Evolutionary conservation across 2,797 vertebrate genomes (phyloP).

Genomic region (Aldrovandia affinis): DNA sequence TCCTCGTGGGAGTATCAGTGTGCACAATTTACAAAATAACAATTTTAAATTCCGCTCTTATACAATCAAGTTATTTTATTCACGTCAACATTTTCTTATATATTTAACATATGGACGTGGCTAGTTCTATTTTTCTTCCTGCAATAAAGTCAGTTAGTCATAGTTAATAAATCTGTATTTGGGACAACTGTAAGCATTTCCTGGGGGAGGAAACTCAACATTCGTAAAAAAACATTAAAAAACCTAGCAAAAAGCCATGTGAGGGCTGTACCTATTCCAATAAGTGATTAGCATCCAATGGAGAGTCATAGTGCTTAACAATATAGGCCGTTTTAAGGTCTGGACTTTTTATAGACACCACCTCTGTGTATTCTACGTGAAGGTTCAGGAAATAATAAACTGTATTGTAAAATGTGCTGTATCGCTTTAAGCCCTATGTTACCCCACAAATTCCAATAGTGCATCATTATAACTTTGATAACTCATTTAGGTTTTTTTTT

Average conservation of each 20-base stretch:
- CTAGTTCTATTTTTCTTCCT: conserved; percentile 49
- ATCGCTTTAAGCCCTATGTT: not conserved
- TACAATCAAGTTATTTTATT: conserved; percentile 31
- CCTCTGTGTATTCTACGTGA: not conserved
- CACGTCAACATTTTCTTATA: conserved; percentile 37
- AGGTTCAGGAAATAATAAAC: not conserved
- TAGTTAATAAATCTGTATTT: conserved; percentile 51
- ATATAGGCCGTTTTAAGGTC: not conserved
- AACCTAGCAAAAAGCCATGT: not conserved
- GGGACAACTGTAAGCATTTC: conserved; percentile 15
- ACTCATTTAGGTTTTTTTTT: not conserved
- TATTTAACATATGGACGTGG: conserved; percentile 50
- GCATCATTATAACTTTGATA: not conserved
- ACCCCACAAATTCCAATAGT: not conserved
- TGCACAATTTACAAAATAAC: not conserved
- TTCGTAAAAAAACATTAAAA: too few relatives aligned
- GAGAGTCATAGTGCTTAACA: not conserved
- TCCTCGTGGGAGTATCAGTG: not conserved
- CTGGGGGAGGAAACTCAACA: conserved; percentile 15
- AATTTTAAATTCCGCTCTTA: not conserved
- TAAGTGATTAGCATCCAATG: not conserved
- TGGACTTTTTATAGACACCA: not conserved
- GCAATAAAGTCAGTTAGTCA: conserved; percentile 58
- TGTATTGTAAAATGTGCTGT: not conserved
- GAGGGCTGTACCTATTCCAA: not conserved